These are phyloP conservation scores for Melanchra persicariae DNA, from an alignment of 2,888 invertebrate species.

Conservation along the genomic window DNA sequence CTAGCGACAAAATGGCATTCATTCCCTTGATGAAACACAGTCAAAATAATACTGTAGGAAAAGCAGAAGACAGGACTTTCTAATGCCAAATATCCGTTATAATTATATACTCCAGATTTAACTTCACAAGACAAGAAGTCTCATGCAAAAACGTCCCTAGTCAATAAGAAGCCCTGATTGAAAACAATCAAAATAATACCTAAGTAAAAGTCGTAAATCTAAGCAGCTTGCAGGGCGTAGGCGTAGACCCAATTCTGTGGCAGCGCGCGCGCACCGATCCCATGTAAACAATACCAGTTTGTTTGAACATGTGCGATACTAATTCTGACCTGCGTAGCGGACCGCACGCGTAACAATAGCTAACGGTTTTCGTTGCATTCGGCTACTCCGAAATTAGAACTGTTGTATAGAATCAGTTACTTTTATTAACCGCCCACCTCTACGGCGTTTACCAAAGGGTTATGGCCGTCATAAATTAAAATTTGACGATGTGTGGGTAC, in stretches of 20 bases:
- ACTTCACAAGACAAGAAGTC: too few relatives aligned
- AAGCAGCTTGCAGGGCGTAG: slow-evolving; percentile 55
- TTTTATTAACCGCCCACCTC: slow-evolving; percentile 40
- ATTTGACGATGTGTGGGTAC: slow-evolving; percentile 1
- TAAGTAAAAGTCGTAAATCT: slow-evolving; percentile 58
- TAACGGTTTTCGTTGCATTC: slow-evolving; percentile 86
- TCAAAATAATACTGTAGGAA: slow-evolving; percentile 38
- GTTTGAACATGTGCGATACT: slow-evolving; percentile 90
- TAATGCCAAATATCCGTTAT: neutral
- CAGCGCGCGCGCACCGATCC: slow-evolving; percentile 69
- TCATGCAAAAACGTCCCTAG: neutral
- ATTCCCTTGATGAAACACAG: slow-evolving; percentile 12
- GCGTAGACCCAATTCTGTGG: slow-evolving; percentile 68
- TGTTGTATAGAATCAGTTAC: slow-evolving; percentile 56
- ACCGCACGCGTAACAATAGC: slow-evolving; percentile 86
- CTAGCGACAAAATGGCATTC: too few relatives aligned
- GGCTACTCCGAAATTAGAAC: slow-evolving; percentile 81
- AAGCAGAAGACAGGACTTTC: slow-evolving; percentile 26
- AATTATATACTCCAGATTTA: neutral
- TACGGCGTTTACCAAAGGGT: slow-evolving; percentile 41
- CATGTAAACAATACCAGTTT: slow-evolving; percentile 87
- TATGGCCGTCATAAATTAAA: slow-evolving; percentile 22
- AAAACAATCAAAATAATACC: slow-evolving; percentile 34
- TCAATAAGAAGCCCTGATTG: slow-evolving; percentile 4
- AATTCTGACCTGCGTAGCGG: slow-evolving; percentile 86